Evolutionary conservation across 2,113 vertebrate genomes (phyloP).

Genomic region (Phalacrocorax brasilianus): DNA sequence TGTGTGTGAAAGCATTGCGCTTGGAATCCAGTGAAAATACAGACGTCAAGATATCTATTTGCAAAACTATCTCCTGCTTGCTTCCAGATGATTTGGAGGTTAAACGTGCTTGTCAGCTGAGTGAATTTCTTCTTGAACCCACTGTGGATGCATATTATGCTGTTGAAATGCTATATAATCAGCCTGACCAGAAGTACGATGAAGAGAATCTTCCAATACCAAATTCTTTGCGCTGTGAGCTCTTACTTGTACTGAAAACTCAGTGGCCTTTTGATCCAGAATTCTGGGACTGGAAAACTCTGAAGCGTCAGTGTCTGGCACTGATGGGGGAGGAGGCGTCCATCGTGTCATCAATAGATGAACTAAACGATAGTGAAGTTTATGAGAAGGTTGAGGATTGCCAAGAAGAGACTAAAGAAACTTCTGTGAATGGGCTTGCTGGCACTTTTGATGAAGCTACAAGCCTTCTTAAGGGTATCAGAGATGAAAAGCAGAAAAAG

Average conservation of each 20-base stretch:
- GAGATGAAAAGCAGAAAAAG: constrained; percentile 88
- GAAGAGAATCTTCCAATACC: constrained; percentile 92
- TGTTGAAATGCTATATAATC: constrained; percentile 95
- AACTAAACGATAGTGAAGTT: constrained; percentile 91
- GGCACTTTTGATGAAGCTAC: constrained; percentile 78
- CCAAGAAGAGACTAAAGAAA: constrained; percentile 75
- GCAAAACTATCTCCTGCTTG: constrained; percentile 96
- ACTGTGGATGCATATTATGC: constrained; percentile 97
- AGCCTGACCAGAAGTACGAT: constrained; percentile 96
- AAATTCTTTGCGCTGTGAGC: constrained; percentile 94
- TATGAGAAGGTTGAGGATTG: constrained; percentile 82
- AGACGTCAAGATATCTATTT: constrained; percentile 91
- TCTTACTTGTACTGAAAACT: constrained; percentile 94
- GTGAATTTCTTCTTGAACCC: constrained; percentile 94
- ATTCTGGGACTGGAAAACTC: constrained; percentile 98
- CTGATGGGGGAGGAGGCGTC: constrained; percentile 98
- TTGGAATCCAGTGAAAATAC: constrained; percentile 87
- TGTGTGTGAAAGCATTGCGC: constrained; percentile 90
- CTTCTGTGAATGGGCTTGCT: constrained; percentile 77
- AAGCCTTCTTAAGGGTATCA: constrained; percentile 78
- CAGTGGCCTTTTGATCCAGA: constrained; percentile 99
- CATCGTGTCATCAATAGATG: constrained; percentile 95
- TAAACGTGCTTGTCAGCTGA: constrained; percentile 95
- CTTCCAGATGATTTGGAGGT: constrained; percentile 93
- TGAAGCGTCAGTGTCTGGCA: constrained; percentile 92